A percentile compares a stretch with the other conserved stretches of the same genome.
phyloP scores from a whole-genome alignment of 2,888 invertebrate species.

The Ochlodes sylvanus region DNA sequence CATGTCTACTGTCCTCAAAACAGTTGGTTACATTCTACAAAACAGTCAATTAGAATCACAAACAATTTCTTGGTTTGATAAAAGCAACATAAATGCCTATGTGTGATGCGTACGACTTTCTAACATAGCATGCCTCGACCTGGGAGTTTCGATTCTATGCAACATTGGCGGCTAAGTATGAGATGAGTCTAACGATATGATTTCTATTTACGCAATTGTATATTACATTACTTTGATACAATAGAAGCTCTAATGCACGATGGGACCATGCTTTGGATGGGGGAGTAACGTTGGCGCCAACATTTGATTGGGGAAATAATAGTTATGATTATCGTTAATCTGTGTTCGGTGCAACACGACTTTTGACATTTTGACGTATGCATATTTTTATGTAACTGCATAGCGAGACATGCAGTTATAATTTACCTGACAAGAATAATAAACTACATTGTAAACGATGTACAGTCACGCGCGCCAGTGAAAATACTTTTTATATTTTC shows the following conservation, averaged over 20 bases:
- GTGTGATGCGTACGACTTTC: conserved; percentile 25
- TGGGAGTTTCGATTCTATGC: conserved; percentile 27
- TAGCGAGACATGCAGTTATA: conserved; percentile 2
- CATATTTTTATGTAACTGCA: conserved; percentile 6
- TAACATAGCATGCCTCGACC: conserved; percentile 33
- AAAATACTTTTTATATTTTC: conserved; percentile 2
- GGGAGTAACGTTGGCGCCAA: conserved; percentile 56
- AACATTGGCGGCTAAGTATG: conserved; percentile 26
- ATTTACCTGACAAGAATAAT: conserved; percentile 17
- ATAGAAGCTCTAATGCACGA: conserved; percentile 37
- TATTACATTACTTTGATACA: conserved; percentile 6
- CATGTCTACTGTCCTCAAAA: conserved; percentile 6
- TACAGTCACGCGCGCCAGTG: conserved; percentile 23
- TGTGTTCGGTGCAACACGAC: conserved; percentile 25
- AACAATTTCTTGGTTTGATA: background rate
- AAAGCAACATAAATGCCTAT: conserved; percentile 26
- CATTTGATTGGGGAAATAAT: conserved; percentile 36
- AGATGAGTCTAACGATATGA: conserved; percentile 28
- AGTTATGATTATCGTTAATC: background rate
- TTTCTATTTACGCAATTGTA: conserved; percentile 12
- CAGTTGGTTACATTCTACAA: background rate
- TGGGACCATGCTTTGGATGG: conserved; percentile 55
- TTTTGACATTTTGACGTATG: background rate
- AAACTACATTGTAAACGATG: background rate
- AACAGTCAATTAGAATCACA: conserved; percentile 6